Base-by-base conservation (phyloP, 2,888 invertebrate species). In the Seira ritae region DNA sequence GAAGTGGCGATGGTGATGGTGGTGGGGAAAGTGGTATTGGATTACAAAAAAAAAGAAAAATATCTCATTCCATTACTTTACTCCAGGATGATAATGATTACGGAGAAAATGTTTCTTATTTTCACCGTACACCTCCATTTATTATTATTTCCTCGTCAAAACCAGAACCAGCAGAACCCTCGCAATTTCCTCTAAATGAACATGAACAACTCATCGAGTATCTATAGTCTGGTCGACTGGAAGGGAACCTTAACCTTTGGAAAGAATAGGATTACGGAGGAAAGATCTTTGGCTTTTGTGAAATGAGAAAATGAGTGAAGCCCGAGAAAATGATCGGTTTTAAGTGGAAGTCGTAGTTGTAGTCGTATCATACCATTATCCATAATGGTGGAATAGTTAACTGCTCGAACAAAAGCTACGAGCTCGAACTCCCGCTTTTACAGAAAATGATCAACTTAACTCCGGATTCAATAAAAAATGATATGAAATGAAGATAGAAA, bases 251-350 rank as follows among this genome's bases (percentile, higher is more conserved):
- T 50, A 50, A 50, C 15, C 50, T 50, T n/a, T 8, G 50, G 50
- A 15, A 50, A 50, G 12, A 42, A 42, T 42, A 8, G n/a, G n/a
- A n/a, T n/a, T n/a, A n/a, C n/a, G n/a, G n/a, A n/a, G n/a, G n/a
- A n/a, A 42, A 42, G 42, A 4, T 42, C 42, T 12, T 12, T 8
- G 12, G 12, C 42, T 8, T 50, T 15, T 50, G 6, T 15, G 3
- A 50, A 50, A 50, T 50, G 50, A 50, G 50, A 50, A 15, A 50
- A 15, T 15, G 50, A 50, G 12, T 50, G 50, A n/a, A 4, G 12
- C 42, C 42, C 12, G 4, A 42, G 42, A 20, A 71, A 60, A 71
- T 55, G 71, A 71, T 71, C 55, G 50, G n/a, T 71, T 37, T 60
- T 73, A 31, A 73, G 31, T 62, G 72, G 19, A 60, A 72, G 60